phyloP scores from a whole-genome alignment of 2,113 vertebrate species.

The Chlorocebus sabaeus region DNA sequence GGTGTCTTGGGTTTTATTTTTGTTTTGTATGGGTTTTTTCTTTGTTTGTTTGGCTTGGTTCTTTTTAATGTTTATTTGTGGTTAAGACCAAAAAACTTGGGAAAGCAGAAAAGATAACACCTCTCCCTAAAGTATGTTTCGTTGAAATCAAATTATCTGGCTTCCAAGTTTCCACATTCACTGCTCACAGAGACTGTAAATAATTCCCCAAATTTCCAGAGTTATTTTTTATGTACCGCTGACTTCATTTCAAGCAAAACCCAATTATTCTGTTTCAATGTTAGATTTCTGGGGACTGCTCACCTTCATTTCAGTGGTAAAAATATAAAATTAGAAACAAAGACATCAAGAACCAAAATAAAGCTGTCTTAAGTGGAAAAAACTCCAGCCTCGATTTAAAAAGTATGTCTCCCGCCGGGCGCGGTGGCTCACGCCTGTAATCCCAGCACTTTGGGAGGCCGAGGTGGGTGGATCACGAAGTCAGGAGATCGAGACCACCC shows the following conservation, averaged over 20 bases:
- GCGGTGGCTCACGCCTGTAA: no score
- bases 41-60: background rate
- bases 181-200: conserved; percentile 5
- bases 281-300: background rate
- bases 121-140: background rate
- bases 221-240: background rate
- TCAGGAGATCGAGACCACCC: no score
- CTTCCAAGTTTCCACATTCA: background rate
- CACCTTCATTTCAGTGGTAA: background rate
- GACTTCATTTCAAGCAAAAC: background rate
- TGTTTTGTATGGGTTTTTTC: background rate
- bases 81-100: background rate
- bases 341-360: background rate
- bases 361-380: background rate
- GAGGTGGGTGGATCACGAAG: no score
- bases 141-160: background rate
- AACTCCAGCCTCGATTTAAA: background rate
- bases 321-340: background rate
- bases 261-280: background rate
- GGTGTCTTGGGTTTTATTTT: background rate
- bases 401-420: background rate
- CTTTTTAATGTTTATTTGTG: background rate
- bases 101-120: background rate
- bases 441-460: no score
- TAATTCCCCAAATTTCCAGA: background rate